Conservation (phyloP, 2,888 invertebrate genomes). For the Heliothis peltigera region DNA sequence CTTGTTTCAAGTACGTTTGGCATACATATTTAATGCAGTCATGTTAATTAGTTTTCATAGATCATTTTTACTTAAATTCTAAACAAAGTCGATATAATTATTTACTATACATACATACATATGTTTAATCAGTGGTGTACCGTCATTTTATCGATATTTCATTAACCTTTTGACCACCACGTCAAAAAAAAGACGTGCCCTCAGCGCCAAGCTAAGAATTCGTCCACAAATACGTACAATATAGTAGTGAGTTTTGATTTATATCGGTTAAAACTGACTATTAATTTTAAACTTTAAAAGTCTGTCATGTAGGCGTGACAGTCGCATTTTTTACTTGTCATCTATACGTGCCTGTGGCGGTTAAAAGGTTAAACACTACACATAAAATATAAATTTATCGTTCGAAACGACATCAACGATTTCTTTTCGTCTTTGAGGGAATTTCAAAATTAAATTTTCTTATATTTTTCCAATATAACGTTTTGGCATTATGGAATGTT, state of each 20-base stretch:
- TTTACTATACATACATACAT: conserved; percentile 45
- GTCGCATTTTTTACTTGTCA: too few species aligned
- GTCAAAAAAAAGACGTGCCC: too few species aligned
- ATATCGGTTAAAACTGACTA: too few species aligned
- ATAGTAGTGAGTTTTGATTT: too few species aligned
- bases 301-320: too few species aligned
- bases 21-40: conserved; percentile 53
- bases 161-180: too few species aligned
- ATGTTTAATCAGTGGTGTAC: conserved; percentile 24
- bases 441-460: conserved; percentile 38
- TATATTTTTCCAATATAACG: conserved; percentile 42
- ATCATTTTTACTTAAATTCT: conserved; percentile 48
- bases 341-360: too few species aligned
- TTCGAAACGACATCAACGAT: conserved; percentile 55
- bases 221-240: too few species aligned
- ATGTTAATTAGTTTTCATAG: conserved; percentile 34
- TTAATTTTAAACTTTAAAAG: too few species aligned
- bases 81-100: conserved; percentile 49
- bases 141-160: conserved; percentile 32
- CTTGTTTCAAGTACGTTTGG: conserved; percentile 54
- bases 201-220: too few species aligned
- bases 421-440: conserved; percentile 4
- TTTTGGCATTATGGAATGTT: conserved; percentile 14
- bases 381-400: conserved; percentile 52
- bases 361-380: conserved; percentile 25